These are phyloP conservation scores for Ptychoptera albimana DNA, from an alignment of 2,888 invertebrate genomes.

Conservation along the genomic window DNA sequence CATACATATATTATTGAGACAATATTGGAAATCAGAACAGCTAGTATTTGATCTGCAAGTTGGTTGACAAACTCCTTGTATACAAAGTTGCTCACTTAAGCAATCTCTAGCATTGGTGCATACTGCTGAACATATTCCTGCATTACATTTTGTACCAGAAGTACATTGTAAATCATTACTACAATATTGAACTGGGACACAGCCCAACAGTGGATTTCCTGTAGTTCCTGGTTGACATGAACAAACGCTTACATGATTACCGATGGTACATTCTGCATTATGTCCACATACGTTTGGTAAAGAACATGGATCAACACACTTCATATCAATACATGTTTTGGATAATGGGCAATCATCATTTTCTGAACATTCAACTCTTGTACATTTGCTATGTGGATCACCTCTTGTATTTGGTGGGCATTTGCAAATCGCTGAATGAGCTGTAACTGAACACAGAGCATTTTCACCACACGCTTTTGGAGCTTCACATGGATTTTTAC, in stretches of 20 bases:
- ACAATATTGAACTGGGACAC: slow-evolving; percentile 70
- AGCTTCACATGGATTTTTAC: slow-evolving; percentile 60
- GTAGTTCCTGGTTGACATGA: slow-evolving; percentile 71
- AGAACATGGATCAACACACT: slow-evolving; percentile 68
- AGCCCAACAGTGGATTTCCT: slow-evolving; percentile 74
- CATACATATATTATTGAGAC: slow-evolving; percentile 68
- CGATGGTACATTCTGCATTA: slow-evolving; percentile 57
- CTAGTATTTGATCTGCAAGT: slow-evolving; percentile 65
- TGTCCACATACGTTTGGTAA: slow-evolving; percentile 69
- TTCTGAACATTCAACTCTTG: slow-evolving; percentile 58
- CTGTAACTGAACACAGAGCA: slow-evolving; percentile 53
- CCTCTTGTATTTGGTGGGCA: slow-evolving; percentile 62
- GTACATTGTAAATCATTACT: slow-evolving; percentile 66
- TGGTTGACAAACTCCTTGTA: slow-evolving; percentile 70
- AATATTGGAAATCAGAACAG: slow-evolving; percentile 74
- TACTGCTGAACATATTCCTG: slow-evolving; percentile 60
- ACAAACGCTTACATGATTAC: slow-evolving; percentile 68
- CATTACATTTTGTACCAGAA: slow-evolving; percentile 66
- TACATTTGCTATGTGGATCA: slow-evolving; percentile 56
- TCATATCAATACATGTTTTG: slow-evolving; percentile 60
- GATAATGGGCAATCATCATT: slow-evolving; percentile 56
- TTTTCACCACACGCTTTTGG: slow-evolving; percentile 52
- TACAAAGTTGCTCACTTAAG: slow-evolving; percentile 69
- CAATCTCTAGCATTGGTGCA: slow-evolving; percentile 73
- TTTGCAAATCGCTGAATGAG: slow-evolving; percentile 55